Conservation (phyloP, 2,888 invertebrate genomes). For the Gortyna flavago region DNA sequence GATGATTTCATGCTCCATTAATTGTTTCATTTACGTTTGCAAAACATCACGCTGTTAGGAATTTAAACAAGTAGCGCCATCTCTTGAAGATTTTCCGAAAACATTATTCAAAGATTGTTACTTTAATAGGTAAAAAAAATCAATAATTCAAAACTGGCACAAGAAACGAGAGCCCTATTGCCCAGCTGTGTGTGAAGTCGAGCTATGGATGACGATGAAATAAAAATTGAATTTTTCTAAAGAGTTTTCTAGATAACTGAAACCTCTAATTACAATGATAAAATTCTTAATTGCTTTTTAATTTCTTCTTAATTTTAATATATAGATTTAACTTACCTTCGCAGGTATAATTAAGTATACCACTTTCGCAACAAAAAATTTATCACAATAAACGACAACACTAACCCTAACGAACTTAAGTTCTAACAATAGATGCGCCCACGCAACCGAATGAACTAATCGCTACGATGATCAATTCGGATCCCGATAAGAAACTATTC, state of each 20-base stretch:
- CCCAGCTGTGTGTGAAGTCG: neutral
- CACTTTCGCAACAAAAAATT: constrained; percentile 49
- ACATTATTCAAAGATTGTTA: neutral
- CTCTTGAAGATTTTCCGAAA: constrained; percentile 14
- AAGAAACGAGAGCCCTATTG: neutral
- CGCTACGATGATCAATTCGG: constrained; percentile 62
- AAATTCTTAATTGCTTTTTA: neutral
- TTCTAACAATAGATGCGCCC: constrained; percentile 69
- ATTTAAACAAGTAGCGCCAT: constrained; percentile 26
- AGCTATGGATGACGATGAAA: neutral
- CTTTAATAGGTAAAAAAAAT: neutral
- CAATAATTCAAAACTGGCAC: neutral
- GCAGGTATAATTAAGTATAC: neutral
- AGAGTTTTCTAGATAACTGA: neutral
- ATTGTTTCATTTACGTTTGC: neutral
- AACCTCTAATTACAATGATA: neutral
- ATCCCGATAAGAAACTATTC: constrained; percentile 61
- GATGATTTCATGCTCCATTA: neutral
- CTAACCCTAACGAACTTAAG: constrained; percentile 59
- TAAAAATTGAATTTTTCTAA: neutral
- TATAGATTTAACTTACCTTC: neutral
- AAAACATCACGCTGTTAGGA: neutral
- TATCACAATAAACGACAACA: constrained; percentile 62
- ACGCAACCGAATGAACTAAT: constrained; percentile 66
- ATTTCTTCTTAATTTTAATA: neutral